These are phyloP conservation scores for Antheraea pernyi DNA, from an alignment of 1,140 invertebrate species.

Conservation along the genomic window DNA sequence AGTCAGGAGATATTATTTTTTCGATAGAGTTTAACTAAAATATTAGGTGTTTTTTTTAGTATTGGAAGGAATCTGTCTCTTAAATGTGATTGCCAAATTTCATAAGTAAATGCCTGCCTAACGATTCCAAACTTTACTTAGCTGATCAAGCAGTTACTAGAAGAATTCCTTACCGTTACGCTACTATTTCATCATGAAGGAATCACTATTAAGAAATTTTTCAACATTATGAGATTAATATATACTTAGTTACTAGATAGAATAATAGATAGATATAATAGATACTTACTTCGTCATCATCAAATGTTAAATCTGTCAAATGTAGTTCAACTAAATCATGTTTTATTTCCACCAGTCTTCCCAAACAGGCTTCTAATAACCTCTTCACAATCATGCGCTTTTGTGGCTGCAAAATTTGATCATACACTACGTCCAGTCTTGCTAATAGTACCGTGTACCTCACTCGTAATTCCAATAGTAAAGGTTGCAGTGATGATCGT, in stretches of 20 bases:
- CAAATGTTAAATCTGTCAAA: slow-evolving; percentile 91
- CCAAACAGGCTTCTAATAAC: slow-evolving; percentile 89
- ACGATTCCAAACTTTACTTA: no score
- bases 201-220: no score
- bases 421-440: slow-evolving; percentile 89
- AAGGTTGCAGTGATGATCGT: slow-evolving; percentile 78
- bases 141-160: no score
- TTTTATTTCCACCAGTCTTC: slow-evolving; percentile 88
- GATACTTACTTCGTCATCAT: slow-evolving; percentile 86
- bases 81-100: no score
- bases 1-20: no score
- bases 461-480: slow-evolving; percentile 84
- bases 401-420: slow-evolving; percentile 95
- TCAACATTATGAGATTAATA: background rate
- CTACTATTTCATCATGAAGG: no score
- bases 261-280: no score
- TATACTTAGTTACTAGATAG: no score
- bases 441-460: slow-evolving; percentile 90
- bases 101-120: no score
- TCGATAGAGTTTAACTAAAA: no score
- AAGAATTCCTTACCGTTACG: no score
- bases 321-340: slow-evolving; percentile 93
- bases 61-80: background rate
- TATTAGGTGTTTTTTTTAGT: no score
- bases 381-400: slow-evolving; percentile 90